Conservation (phyloP, 23 tunicate genomes). For the Halocynthia roretzi region DNA sequence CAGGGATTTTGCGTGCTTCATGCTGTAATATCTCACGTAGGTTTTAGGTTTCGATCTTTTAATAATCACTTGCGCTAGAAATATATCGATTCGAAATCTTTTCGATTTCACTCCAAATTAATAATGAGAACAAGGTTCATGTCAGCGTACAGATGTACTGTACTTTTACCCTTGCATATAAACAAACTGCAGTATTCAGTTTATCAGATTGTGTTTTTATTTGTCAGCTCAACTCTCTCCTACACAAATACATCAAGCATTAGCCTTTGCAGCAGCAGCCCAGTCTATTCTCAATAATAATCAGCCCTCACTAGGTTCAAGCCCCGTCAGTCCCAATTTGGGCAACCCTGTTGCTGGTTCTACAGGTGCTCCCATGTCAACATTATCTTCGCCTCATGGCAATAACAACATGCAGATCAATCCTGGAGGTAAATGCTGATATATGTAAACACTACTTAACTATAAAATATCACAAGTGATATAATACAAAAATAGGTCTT, state of each 20-base stretch:
- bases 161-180: no score
- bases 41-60: neutral
- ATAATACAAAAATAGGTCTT: no score
- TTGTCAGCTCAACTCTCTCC: slow-evolving; percentile 28
- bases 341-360: slow-evolving; percentile 16
- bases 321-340: slow-evolving; percentile 22
- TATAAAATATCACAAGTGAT: no score
- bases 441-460: no score
- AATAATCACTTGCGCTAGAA: neutral
- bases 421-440: neutral
- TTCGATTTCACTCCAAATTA: neutral
- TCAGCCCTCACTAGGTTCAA: slow-evolving; percentile 11
- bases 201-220: neutral
- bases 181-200: no score
- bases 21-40: no score
- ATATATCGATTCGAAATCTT: neutral
- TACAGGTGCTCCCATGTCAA: slow-evolving; percentile 30
- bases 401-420: slow-evolving; percentile 12
- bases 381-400: slow-evolving; percentile 26
- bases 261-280: slow-evolving; percentile 82
- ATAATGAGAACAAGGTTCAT: neutral
- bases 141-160: no score
- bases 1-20: no score
- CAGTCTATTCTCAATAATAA: slow-evolving; percentile 41
- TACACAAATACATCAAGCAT: slow-evolving; percentile 65